Evolutionary conservation across 2,797 vertebrate genomes (phyloP).

Genomic region (Acanthornis magna): DNA sequence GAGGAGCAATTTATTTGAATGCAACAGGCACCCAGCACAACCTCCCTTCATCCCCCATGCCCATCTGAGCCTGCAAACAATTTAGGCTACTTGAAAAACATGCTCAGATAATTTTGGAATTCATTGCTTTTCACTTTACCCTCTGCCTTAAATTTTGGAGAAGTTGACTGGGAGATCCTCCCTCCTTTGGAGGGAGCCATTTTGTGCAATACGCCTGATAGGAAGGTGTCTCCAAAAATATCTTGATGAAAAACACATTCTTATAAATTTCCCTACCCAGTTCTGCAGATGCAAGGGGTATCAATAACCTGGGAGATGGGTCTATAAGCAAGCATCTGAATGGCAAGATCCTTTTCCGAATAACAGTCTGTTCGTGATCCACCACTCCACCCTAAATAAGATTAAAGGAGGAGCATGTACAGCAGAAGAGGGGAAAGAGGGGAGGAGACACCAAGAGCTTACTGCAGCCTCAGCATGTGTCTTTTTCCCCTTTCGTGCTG

Average conservation of each 20-base stretch:
- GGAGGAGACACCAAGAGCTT: neutral
- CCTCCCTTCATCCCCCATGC: neutral
- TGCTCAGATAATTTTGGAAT: neutral
- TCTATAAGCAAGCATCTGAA: neutral
- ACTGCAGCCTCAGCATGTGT: neutral
- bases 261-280: neutral
- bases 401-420: neutral
- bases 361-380: neutral
- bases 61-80: neutral
- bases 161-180: neutral
- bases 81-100: neutral
- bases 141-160: neutral
- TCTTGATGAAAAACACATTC: accelerated
- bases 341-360: neutral
- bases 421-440: neutral
- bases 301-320: neutral
- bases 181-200: neutral
- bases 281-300: neutral
- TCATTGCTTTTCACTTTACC: neutral
- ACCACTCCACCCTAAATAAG: neutral
- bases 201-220: neutral
- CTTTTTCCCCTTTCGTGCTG: neutral
- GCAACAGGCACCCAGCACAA: neutral
- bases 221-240: neutral
- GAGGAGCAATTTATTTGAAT: constrained; percentile 17